Percentiles rank a stretch among this genome's conserved stretches.
These are phyloP conservation scores for Chromis chromis DNA, from an alignment of 2,797 vertebrate genomes.

Conservation along the genomic window DNA sequence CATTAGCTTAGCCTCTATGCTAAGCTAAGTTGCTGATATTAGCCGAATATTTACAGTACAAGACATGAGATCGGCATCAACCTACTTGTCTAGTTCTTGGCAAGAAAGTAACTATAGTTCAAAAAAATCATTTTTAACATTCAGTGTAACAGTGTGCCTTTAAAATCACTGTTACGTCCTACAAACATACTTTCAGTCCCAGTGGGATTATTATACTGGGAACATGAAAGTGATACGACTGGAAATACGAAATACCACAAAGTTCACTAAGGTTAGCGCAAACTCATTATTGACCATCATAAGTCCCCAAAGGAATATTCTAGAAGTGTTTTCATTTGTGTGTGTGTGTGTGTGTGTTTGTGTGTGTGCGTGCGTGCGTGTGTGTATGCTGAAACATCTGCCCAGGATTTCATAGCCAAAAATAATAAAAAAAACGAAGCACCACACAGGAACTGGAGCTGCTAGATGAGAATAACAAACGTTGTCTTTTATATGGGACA, in stretches of 20 bases:
- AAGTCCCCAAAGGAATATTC: constrained; percentile 35
- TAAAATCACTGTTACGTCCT: constrained; percentile 1
- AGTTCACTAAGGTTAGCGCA: constrained; percentile 34
- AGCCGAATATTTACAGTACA: neutral
- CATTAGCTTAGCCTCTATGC: neutral
- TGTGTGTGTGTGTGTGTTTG: neutral
- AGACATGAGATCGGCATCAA: too few species aligned
- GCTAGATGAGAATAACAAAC: constrained; percentile 66
- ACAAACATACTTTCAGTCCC: constrained; percentile 15
- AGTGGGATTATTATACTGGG: constrained; percentile 3
- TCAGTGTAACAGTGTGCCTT: neutral
- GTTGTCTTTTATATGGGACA: constrained; percentile 37
- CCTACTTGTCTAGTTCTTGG: neutral
- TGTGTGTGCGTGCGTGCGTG: constrained; percentile 6
- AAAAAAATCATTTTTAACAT: neutral
- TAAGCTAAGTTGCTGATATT: constrained; percentile 6
- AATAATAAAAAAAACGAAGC: constrained; percentile 47
- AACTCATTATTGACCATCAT: constrained; percentile 44
- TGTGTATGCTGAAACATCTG: constrained; percentile 56
- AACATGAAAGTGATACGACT: constrained; percentile 15
- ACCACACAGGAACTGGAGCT: constrained; percentile 53
- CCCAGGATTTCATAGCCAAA: constrained; percentile 52
- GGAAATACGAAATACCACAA: constrained; percentile 21
- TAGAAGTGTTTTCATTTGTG: constrained; percentile 22
- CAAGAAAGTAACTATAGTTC: neutral